Percentiles rank a stretch among this genome's conserved stretches.
These are phyloP conservation scores for Diplodus puntazzo DNA, from an alignment of 2,797 vertebrate species.

Conservation along the genomic window DNA sequence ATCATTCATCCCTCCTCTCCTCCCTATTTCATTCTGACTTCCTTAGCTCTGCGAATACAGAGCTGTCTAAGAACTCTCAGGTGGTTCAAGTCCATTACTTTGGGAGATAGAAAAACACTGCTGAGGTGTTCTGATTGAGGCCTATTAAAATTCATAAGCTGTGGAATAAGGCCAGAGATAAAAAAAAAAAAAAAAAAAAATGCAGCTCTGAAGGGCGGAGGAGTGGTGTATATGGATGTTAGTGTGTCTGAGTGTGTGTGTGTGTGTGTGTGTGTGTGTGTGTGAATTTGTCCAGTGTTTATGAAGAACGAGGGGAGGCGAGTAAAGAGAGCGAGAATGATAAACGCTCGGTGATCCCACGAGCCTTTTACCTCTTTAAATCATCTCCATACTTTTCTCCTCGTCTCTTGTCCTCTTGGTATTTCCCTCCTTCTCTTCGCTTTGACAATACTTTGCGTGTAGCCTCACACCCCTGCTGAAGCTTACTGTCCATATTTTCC, in stretches of 20 bases:
- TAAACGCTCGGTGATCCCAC: slow-evolving; percentile 69
- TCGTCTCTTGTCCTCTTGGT: slow-evolving; percentile 35
- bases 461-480: slow-evolving; percentile 20
- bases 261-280: slow-evolving; percentile 58
- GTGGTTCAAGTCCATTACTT: slow-evolving; percentile 88
- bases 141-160: slow-evolving; percentile 91
- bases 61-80: slow-evolving; percentile 81
- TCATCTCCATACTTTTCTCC: slow-evolving; percentile 48
- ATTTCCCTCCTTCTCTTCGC: slow-evolving; percentile 30
- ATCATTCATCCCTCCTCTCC: slow-evolving; percentile 70
- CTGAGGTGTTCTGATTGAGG: slow-evolving; percentile 86
- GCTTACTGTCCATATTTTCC: slow-evolving; percentile 31
- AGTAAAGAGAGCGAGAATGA: slow-evolving; percentile 62
- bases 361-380: slow-evolving; percentile 58
- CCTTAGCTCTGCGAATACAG: slow-evolving; percentile 76
- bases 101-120: slow-evolving; percentile 86
- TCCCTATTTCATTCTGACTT: slow-evolving; percentile 75
- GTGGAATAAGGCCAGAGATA: slow-evolving; percentile 84
- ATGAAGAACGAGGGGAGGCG: slow-evolving; percentile 44
- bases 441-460: slow-evolving; percentile 36
- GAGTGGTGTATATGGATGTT: slow-evolving; percentile 61
- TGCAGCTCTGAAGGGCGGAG: slow-evolving; percentile 58
- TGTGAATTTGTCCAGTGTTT: slow-evolving; percentile 68
- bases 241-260: slow-evolving; percentile 57
- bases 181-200: slow-evolving; percentile 58